Evolutionary conservation across 2,113 vertebrate genomes (phyloP), one percentile per base, ranked within the genome.

Genomic region (Ellobius talpinus): DNA sequence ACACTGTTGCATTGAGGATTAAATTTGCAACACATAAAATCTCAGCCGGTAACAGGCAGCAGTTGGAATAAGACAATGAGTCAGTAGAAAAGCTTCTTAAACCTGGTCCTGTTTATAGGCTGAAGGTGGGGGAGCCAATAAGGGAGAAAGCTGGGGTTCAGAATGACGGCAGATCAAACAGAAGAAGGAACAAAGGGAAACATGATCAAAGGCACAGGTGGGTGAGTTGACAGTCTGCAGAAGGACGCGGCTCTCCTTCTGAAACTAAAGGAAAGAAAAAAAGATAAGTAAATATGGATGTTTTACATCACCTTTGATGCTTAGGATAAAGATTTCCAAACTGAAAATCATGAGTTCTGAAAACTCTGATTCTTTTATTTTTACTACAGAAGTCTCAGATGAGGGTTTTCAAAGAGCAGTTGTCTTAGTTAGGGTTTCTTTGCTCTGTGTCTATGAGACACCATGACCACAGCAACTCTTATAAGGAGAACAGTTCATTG

Each of bases 31-130:
- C 7, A 58, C 42, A 12, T 50, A 39, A 88, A 88, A 58, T 58
- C 52, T 81, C 39, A 81, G 82, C n/a, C 1, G 7, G 72, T n/a
- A 72, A 8, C 33, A n/a, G 7, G n/a, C 39, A 89, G 68, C 79
- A n/a, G 29, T 29, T 55, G n/a, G 29, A 66, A 45, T 16, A 81
- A 61, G 70, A 76, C 26, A 79, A 42, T 39, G 10, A 72, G 86
- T 61, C 86, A 77, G 24, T 24, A 73, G 47, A 68, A 82, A 82
- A 76, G 68, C 55, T 89, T 89, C 68, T 84, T 89, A 95, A 26
- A 39, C 10, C 66, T 61, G n/a, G 70, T n/a, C 63, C 50, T 79
- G 7, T 31, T 74, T 82, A 82, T 24, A 89, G 66, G 4, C 61
- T 31, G 3, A 76, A 42, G 42, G 81, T 42, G 36, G 79, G 23